Base-by-base conservation (phyloP, 1,140 invertebrate genomes). In the Acromyrmex echinatior region DNA sequence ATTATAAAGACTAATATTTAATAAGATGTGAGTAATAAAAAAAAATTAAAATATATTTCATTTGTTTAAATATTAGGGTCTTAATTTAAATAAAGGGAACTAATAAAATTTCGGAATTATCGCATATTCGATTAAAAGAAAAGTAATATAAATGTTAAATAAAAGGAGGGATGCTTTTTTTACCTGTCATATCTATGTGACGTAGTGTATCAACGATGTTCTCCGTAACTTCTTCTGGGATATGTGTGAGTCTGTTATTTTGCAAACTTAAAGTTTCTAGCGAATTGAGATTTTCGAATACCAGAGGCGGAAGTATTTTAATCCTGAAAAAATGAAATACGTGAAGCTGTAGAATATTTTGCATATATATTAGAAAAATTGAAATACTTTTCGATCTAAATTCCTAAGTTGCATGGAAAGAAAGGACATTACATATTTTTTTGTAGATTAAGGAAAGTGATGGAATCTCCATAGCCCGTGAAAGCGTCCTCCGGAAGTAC, bases 401-500 rank as follows among this genome's bases (percentile, higher is more conserved):
- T 74, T 31, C 7, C 18, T 28, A 21, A 45, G 39, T 4, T 85
- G n/a, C n/a, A 3, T 39, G 16, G 0, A 68, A 80, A 49, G 87
- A 90, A 93, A n/a, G 5, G 4, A 18, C 31, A 95, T 97, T 96
- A 99, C 98, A 97, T 97, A 95, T 99, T 99, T 94, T 98, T 98
- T 92, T 99, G 98, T 51, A 99, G 95, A 93, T 98, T 98, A 6
- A 99, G 96, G 94, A 98, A 99, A 4, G 98, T 98, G 65, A 99
- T 98, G 1, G 98, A 98, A 93, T 98, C 97, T n/a, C 98, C 98
- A 91, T 97, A 99, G 28, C 97, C 97, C n/a, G 97, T 96, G 93
- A 99, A 99, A 2, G 98, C 97, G 91, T 99, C 98, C 87, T 98
- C 98, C 9, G 96, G 96, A 49, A 99, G 96, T 56, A 96, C 95